Conservation (phyloP, 2,113 vertebrate genomes). For the Motacilla alba region DNA sequence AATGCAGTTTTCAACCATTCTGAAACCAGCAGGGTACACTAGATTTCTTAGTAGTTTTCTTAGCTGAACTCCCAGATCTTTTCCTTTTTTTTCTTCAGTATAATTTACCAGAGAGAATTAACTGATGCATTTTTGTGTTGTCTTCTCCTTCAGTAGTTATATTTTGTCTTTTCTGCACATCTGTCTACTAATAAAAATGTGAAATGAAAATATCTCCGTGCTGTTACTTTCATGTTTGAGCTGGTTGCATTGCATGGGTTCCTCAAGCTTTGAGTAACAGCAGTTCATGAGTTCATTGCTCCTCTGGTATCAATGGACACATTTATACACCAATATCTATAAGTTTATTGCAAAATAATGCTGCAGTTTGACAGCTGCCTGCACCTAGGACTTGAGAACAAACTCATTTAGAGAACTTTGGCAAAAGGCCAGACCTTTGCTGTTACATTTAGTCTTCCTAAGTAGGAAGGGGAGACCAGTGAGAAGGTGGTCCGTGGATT, state of each 20-base stretch:
- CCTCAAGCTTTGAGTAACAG: not conserved
- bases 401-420: not conserved
- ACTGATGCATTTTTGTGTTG: constrained; percentile 78
- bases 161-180: constrained; percentile 81
- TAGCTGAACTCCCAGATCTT: constrained; percentile 64
- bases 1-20: constrained; percentile 75
- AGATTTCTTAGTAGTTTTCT: constrained; percentile 71
- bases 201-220: constrained; percentile 68
- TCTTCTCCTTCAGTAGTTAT: constrained; percentile 73
- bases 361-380: not conserved
- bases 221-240: constrained; percentile 48
- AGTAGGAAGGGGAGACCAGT: not conserved
- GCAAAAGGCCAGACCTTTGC: not conserved
- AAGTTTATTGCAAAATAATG: not conserved
- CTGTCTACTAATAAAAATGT: constrained; percentile 84
- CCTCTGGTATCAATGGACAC: not conserved
- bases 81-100: constrained; percentile 62
- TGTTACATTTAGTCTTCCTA: not conserved
- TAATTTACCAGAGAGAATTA: constrained; percentile 75
- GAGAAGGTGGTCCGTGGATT: fast-evolving
- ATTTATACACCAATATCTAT: not conserved
- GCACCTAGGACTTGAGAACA: not conserved
- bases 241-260: not conserved
- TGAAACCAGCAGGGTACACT: constrained; percentile 76
- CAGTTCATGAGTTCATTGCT: not conserved